Conservation (phyloP, 2,888 invertebrate species). For the Geotrupes spiniger region DNA sequence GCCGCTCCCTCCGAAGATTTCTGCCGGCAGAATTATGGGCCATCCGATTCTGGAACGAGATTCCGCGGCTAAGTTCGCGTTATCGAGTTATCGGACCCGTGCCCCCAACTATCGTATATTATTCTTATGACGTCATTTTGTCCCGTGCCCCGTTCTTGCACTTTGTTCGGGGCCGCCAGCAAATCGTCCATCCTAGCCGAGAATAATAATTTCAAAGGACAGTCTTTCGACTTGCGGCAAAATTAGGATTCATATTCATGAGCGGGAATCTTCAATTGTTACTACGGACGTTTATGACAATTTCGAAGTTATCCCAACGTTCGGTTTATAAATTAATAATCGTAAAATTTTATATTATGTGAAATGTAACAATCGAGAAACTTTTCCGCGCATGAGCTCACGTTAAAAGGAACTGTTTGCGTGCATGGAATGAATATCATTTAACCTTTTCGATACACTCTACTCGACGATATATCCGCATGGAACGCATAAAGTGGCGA, state of each 20-base stretch:
- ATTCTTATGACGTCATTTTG: slow-evolving; percentile 22
- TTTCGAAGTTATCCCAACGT: too few relatives aligned
- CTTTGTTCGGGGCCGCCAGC: too few relatives aligned
- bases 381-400: neutral
- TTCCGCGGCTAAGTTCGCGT: slow-evolving; percentile 26
- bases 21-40: slow-evolving; percentile 16
- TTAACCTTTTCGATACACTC: neutral
- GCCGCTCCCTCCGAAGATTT: slow-evolving; percentile 10
- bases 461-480: slow-evolving; percentile 2
- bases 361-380: neutral
- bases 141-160: slow-evolving; percentile 21
- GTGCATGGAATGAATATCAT: slow-evolving; percentile 5
- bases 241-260: too few relatives aligned
- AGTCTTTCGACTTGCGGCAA: too few relatives aligned
- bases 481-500: neutral
- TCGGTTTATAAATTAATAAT: too few relatives aligned
- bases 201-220: too few relatives aligned
- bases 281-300: too few relatives aligned
- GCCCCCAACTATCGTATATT: slow-evolving; percentile 23
- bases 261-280: too few relatives aligned
- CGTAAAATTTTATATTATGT: too few relatives aligned
- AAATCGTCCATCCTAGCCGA: too few relatives aligned
- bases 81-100: slow-evolving; percentile 26
- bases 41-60: slow-evolving; percentile 20
- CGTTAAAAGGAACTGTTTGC: neutral